These are phyloP conservation scores for Nephotettix cincticeps DNA, from an alignment of 1,140 invertebrate genomes.

Conservation along the genomic window DNA sequence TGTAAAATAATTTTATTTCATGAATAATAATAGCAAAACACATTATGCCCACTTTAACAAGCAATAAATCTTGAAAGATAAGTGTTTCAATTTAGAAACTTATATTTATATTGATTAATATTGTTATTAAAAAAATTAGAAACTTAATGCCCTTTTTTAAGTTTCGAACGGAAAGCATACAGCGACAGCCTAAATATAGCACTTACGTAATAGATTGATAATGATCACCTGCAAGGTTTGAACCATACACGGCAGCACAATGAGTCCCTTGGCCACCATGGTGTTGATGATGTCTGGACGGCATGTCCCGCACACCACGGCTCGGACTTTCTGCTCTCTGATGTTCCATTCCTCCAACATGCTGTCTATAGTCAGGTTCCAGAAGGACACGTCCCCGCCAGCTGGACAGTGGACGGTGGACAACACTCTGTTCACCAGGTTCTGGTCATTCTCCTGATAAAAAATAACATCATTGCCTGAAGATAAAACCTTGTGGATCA, in stretches of 20 bases:
- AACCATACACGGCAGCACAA: constrained; percentile 52
- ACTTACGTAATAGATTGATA: too few relatives aligned
- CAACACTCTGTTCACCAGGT: constrained; percentile 37
- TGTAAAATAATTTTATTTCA: constrained; percentile 8
- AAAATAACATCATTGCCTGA: background rate
- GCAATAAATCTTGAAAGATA: background rate
- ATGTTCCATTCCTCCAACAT: constrained; percentile 51
- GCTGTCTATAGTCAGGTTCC: constrained; percentile 47
- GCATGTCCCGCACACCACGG: constrained; percentile 49
- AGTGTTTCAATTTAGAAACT: too few relatives aligned
- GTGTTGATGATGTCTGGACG: constrained; percentile 46
- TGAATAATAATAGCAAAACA: background rate
- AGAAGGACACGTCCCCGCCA: constrained; percentile 42
- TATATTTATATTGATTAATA: too few relatives aligned
- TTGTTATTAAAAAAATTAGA: too few relatives aligned
- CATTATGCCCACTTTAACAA: background rate
- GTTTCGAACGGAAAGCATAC: too few relatives aligned
- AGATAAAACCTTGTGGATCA: too few relatives aligned
- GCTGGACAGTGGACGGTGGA: constrained; percentile 37
- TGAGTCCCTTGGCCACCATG: constrained; percentile 45
- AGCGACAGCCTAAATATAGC: too few relatives aligned
- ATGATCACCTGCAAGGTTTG: constrained; percentile 49
- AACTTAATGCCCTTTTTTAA: too few relatives aligned
- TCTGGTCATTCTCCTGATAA: constrained; percentile 33
- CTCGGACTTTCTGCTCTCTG: constrained; percentile 50